phyloP scores from a whole-genome alignment of 2,113 vertebrate genomes.

The Pseudopipra pipra region DNA sequence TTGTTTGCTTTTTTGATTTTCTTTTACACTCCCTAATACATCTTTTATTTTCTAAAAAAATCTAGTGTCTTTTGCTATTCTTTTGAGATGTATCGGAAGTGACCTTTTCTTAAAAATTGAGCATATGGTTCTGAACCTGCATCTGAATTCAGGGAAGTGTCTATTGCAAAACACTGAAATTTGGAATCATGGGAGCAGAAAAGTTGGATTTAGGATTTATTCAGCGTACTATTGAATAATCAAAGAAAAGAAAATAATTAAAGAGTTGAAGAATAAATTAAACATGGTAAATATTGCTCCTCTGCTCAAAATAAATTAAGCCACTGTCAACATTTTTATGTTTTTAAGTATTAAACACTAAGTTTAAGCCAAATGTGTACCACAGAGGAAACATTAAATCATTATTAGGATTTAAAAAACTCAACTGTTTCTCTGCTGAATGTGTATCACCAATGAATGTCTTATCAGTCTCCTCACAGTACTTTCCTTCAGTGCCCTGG shows the following conservation, averaged over 20 bases:
- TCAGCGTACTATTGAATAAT: not conserved
- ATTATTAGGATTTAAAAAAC: not conserved
- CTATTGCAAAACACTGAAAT: not conserved
- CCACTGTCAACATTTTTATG: not conserved
- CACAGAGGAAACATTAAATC: not conserved
- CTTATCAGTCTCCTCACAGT: accelerated
- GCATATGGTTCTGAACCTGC: not conserved
- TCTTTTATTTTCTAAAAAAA: not conserved
- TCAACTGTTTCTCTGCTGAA: not conserved
- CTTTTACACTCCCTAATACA: not conserved
- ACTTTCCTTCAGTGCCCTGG: not conserved
- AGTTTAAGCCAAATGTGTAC: not conserved
- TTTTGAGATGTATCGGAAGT: not conserved
- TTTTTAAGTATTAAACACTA: not conserved
- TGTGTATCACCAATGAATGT: not conserved
- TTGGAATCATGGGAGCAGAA: not conserved
- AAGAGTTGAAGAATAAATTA: not conserved
- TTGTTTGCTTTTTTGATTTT: constrained; percentile 23
- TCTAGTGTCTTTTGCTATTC: not conserved
- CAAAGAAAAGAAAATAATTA: not conserved
- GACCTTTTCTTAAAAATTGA: not conserved
- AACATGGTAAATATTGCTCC: not conserved
- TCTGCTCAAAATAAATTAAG: not conserved
- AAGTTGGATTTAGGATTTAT: not conserved
- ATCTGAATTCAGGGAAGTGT: not conserved